These are phyloP conservation scores for Mythimna pallens DNA, from an alignment of 2,888 invertebrate species.

Conservation along the genomic window DNA sequence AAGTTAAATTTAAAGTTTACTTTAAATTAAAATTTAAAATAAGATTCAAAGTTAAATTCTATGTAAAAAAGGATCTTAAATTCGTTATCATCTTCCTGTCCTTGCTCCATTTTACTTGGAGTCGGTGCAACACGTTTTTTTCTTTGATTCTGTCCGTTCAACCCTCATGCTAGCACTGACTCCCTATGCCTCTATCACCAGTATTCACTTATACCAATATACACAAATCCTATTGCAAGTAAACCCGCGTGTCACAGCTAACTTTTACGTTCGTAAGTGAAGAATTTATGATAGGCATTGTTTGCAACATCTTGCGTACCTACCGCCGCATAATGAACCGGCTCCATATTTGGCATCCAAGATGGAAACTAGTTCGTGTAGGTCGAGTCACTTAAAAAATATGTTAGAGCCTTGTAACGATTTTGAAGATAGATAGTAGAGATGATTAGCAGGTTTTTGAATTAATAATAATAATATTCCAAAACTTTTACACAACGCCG, in stretches of 20 bases:
- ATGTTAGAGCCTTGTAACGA: background rate
- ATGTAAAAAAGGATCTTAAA: too few species aligned
- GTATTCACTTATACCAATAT: background rate
- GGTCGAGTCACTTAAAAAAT: conserved; percentile 7
- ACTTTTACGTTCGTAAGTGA: background rate
- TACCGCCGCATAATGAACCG: conserved; percentile 22
- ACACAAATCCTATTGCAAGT: background rate
- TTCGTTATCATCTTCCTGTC: too few species aligned
- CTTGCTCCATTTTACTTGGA: too few species aligned
- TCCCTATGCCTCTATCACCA: too few species aligned
- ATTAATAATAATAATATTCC: too few species aligned
- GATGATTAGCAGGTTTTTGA: background rate
- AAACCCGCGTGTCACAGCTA: background rate
- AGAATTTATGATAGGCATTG: conserved; percentile 17
- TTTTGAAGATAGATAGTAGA: conserved; percentile 6
- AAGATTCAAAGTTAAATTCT: too few species aligned
- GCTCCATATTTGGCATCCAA: conserved; percentile 35
- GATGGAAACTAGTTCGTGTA: conserved; percentile 24
- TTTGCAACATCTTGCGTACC: conserved; percentile 20
- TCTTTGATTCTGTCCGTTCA: too few species aligned
- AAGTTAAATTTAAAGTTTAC: too few species aligned
- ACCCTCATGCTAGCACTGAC: too few species aligned
- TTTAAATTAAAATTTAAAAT: too few species aligned
- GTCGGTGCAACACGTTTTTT: too few species aligned
- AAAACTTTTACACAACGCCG: too few species aligned